Evolutionary conservation across 2,888 invertebrate genomes (phyloP), one percentile per base, ranked within the genome.

Genomic region (Drosophila demipolita): DNA sequence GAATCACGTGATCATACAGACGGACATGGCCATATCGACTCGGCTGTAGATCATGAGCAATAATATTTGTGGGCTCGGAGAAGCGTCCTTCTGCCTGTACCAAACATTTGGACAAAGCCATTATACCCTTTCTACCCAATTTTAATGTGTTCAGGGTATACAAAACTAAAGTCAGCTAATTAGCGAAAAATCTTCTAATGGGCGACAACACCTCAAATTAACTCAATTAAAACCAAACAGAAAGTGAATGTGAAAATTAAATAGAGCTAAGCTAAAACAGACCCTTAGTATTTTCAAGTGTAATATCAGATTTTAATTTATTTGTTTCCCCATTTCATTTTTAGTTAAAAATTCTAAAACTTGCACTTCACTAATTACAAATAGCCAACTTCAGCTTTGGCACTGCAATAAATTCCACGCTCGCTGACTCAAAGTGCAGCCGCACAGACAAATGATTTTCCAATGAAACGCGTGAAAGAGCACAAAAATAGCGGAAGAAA

Each of bases 141-240:
- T 29, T 29, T 29, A 29, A 29, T 29, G 6, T 29, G 29, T 29
- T 29, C 6, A 29, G 29, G 29, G 29, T 29, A 29, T 29, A 29
- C 29, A 29, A 52, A 52, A 63, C 54, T 61, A 32, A 73, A 63
- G 65, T 55, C 66, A 59, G 57, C 72, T 83, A 86, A 83, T 83
- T 83, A 88, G 68, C 66, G 36, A 58, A 42, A 70, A 66, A 77
- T 65, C 52, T 80, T 72, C 72, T 72, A 61, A 72, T 70, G 63
- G 49, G 11, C 50, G 35, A 42, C 42, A 70, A 68, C 50, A 8
- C 35, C n/a, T 15, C 9, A 54, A 48, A n/a, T 8, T 17, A 54
- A 54, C 35, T 4, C 9, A 45, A 8, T 32, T 32, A 32, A 35
- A 20, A 33, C 7, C 32, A 33, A 35, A 29, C 9, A 35, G 17